phyloP scores from a whole-genome alignment of 2,888 invertebrate genomes.

The Cryptosula pallasiana region DNA sequence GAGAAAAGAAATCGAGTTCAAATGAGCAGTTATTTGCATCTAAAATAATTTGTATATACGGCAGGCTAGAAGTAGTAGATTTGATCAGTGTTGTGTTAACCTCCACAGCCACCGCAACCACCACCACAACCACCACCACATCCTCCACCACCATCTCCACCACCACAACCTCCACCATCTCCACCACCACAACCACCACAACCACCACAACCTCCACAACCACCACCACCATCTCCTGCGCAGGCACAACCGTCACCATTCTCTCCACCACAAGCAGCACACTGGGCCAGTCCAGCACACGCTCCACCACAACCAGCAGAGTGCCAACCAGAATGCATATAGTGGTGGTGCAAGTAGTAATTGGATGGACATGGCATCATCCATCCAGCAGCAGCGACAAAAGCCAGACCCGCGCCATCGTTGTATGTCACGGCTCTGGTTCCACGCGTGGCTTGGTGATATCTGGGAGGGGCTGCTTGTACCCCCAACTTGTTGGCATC shows the following conservation, averaged over 20 bases:
- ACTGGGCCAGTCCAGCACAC: conserved; percentile 36
- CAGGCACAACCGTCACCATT: conserved; percentile 14
- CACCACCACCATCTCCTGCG: conserved; percentile 27
- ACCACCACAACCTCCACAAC: conserved; percentile 27
- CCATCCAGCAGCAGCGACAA: conserved; percentile 55
- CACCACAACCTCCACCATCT: conserved; percentile 31
- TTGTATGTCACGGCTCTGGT: conserved; percentile 33
- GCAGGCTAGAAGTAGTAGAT: too few relatives aligned
- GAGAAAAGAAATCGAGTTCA: too few relatives aligned
- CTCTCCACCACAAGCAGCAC: conserved; percentile 26
- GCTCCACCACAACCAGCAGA: conserved; percentile 34
- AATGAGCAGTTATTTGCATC: too few relatives aligned
- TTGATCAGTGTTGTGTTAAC: too few relatives aligned
- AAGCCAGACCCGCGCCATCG: conserved; percentile 42
- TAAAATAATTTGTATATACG: too few relatives aligned
- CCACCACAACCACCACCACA: conserved; percentile 33
- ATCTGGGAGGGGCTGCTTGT: conserved; percentile 18
- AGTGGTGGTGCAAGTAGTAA: conserved; percentile 34
- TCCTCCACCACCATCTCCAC: conserved; percentile 32
- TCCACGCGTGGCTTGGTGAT: conserved; percentile 27
- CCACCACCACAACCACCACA: conserved; percentile 32
- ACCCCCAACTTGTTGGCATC: conserved; percentile 20
- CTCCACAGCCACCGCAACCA: conserved; percentile 32
- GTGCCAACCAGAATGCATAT: conserved; percentile 26
- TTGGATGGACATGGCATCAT: conserved; percentile 48